Percentiles rank a stretch among this genome's conserved stretches.
These are phyloP conservation scores for Gavialis gangeticus DNA, from an alignment of 2,113 vertebrate genomes.

Conservation along the genomic window DNA sequence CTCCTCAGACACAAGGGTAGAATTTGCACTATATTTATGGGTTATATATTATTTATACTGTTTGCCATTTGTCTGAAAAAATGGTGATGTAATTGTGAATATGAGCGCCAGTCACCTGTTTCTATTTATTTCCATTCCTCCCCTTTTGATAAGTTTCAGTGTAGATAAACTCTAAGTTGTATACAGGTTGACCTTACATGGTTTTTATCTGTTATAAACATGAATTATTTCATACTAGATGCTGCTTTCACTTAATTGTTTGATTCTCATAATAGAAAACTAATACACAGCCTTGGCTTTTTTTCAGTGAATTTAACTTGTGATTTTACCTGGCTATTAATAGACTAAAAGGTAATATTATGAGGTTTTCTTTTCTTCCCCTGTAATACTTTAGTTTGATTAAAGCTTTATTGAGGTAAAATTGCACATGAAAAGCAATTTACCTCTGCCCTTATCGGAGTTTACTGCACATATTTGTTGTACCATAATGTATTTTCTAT, in stretches of 20 bases:
- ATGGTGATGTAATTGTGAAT: not conserved
- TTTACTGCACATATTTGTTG: conserved; percentile 62
- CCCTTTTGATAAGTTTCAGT: conserved; percentile 28
- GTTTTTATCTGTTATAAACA: not conserved
- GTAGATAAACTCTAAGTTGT: conserved; percentile 30
- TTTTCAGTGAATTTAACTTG: conserved; percentile 57
- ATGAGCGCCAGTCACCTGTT: conserved; percentile 32
- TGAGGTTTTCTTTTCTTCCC: not conserved
- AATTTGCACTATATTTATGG: conserved; percentile 29
- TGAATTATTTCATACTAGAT: not conserved
- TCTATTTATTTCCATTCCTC: conserved; percentile 27
- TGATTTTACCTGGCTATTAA: conserved; percentile 55
- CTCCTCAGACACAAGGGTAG: conserved; percentile 48
- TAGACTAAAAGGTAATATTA: conserved; percentile 64
- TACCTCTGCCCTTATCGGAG: conserved; percentile 70
- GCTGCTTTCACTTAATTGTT: conserved; percentile 18
- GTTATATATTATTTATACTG: conserved; percentile 41
- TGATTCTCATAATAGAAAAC: conserved; percentile 37
- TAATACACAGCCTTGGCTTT: conserved; percentile 29
- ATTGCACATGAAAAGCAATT: conserved; percentile 72
- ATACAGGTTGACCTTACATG: not conserved
- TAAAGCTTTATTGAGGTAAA: conserved; percentile 73
- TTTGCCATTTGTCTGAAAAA: conserved; percentile 45
- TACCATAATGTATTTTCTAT: conserved; percentile 61
- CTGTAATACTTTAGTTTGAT: conserved; percentile 73